phyloP scores from a whole-genome alignment of 2,797 vertebrate genomes.

The Brachyrhaphis roseni region DNA sequence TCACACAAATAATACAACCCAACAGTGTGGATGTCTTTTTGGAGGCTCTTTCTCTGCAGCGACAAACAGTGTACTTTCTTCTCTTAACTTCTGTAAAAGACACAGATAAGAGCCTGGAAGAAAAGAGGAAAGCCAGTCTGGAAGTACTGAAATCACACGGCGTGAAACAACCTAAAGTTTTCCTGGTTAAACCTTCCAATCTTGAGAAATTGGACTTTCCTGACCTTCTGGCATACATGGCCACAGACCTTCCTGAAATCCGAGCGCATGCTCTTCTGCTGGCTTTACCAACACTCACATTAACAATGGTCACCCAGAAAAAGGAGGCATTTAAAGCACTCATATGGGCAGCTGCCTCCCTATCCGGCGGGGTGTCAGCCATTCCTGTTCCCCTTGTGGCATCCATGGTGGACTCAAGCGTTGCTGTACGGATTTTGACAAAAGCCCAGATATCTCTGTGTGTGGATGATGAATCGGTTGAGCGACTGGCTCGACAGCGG shows the following conservation, averaged over 20 bases:
- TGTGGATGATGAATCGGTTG: conserved; percentile 72
- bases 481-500: conserved; percentile 63
- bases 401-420: conserved; percentile 77
- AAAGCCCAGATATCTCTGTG: conserved; percentile 76
- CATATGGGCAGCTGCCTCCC: conserved; percentile 77
- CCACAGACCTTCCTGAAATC: conserved; percentile 75
- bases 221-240: conserved; percentile 66
- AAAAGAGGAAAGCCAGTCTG: conserved; percentile 61
- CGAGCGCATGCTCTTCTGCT: conserved; percentile 75
- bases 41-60: conserved; percentile 67
- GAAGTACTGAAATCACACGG: conserved; percentile 67
- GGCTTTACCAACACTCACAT: conserved; percentile 71
- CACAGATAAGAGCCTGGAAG: conserved; percentile 62
- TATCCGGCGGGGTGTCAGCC: conserved; percentile 76
- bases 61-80: conserved; percentile 70
- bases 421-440: conserved; percentile 72
- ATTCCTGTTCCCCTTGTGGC: conserved; percentile 80
- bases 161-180: conserved; percentile 69
- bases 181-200: conserved; percentile 60
- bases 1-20: conserved; percentile 45
- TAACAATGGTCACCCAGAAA: conserved; percentile 69
- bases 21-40: conserved; percentile 66
- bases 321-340: conserved; percentile 77
- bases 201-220: conserved; percentile 76
- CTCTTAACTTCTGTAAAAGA: conserved; percentile 61